Conservation (phyloP, 2,888 invertebrate genomes). For the Phyllotreta cruciferae region DNA sequence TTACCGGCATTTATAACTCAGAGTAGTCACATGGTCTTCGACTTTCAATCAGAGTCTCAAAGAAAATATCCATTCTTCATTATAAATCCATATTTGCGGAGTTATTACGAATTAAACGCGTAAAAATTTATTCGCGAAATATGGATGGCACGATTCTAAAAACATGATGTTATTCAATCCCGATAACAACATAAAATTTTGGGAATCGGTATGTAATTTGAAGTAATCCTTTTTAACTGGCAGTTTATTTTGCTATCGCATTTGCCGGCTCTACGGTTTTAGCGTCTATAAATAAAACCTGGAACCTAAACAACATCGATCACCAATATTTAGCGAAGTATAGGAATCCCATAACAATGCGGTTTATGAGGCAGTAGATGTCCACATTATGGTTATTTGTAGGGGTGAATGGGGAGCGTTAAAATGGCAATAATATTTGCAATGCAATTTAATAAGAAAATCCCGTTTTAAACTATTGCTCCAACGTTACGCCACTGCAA, state of each 20-base stretch:
- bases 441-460: neutral
- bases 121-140: too few species aligned
- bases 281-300: slow-evolving; percentile 49
- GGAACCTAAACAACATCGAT: slow-evolving; percentile 51
- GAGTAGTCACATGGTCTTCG: slow-evolving; percentile 48
- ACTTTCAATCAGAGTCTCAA: slow-evolving; percentile 45
- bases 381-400: slow-evolving; percentile 32
- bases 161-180: slow-evolving; percentile 6
- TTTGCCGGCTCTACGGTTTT: slow-evolving; percentile 41
- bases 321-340: slow-evolving; percentile 52
- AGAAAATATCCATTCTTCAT: too few species aligned
- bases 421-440: too few species aligned
- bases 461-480: neutral
- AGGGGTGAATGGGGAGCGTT: neutral
- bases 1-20: slow-evolving; percentile 47
- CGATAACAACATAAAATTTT: slow-evolving; percentile 33
- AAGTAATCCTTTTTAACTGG: slow-evolving; percentile 43
- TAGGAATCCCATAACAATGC: slow-evolving; percentile 49
- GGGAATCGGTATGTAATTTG: slow-evolving; percentile 39
- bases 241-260: slow-evolving; percentile 50
- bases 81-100: too few species aligned
- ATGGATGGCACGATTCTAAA: neutral
- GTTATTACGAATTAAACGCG: too few species aligned
- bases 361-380: slow-evolving; percentile 46
- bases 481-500: slow-evolving; percentile 26